A percentile compares a stretch with the other conserved stretches of the same genome.
phyloP scores from a whole-genome alignment of 2,113 vertebrate species.

The Melanocharis versteri region DNA sequence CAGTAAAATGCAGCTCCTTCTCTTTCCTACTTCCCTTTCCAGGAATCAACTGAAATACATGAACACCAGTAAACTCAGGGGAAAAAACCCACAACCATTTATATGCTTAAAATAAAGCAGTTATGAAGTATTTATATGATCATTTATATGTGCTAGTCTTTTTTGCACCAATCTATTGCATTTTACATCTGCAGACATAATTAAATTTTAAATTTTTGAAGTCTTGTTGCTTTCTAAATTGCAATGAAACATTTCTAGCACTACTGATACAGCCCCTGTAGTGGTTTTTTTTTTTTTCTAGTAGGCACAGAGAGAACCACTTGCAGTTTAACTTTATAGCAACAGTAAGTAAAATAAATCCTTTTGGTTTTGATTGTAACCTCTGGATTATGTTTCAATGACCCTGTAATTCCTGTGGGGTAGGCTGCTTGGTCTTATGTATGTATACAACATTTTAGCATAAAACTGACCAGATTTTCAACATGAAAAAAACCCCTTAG shows the following conservation, averaged over 20 bases:
- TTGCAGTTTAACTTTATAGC: background rate
- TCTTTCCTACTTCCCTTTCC: background rate
- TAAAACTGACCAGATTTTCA: background rate
- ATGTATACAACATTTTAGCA: background rate
- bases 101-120: background rate
- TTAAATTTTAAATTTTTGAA: background rate
- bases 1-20: background rate
- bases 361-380: background rate
- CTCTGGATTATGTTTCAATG: background rate
- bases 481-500: background rate
- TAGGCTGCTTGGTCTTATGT: background rate
- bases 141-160: background rate
- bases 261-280: background rate
- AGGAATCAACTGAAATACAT: background rate
- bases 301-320: background rate
- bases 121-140: background rate
- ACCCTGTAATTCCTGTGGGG: background rate
- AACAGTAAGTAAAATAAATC: background rate
- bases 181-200: background rate
- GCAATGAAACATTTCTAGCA: background rate
- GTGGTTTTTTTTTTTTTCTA: background rate
- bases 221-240: background rate
- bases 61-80: background rate
- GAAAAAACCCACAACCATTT: background rate
- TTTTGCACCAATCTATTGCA: background rate